Conservation (phyloP, 2,113 vertebrate genomes). For the Andinoacara biseriatus region DNA sequence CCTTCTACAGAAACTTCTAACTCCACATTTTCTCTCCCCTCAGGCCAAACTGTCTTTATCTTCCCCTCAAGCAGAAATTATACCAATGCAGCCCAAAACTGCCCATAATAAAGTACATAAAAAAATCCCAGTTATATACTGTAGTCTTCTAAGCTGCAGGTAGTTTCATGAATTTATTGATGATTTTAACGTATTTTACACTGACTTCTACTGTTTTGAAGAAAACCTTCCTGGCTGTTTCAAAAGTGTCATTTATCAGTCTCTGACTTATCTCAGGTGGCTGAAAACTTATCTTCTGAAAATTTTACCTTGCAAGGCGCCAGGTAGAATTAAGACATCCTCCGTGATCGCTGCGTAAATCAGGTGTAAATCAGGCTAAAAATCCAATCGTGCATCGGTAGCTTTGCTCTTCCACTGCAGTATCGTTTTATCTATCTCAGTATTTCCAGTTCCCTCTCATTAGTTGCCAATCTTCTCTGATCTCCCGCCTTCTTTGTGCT, state of each 20-base stretch:
- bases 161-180: constrained; percentile 9
- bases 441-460: constrained; percentile 52
- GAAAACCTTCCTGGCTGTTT: neutral
- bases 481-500: constrained; percentile 39
- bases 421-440: constrained; percentile 29
- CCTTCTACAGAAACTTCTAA: neutral
- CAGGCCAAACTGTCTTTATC: neutral
- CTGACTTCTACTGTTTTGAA: neutral
- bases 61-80: neutral
- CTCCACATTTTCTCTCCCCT: neutral
- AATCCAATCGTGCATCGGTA: neutral
- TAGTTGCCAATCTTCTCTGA: constrained; percentile 49
- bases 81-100: neutral
- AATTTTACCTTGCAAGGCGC: neutral
- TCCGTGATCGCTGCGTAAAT: neutral
- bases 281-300: neutral
- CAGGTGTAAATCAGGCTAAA: constrained; percentile 3
- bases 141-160: constrained; percentile 5
- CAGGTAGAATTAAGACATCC: neutral
- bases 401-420: constrained; percentile 7
- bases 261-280: neutral
- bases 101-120: neutral
- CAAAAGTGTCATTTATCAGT: neutral
- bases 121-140: neutral
- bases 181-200: neutral